phyloP scores from a whole-genome alignment of 1,140 invertebrate species.

The Luehdorfia chinensis region DNA sequence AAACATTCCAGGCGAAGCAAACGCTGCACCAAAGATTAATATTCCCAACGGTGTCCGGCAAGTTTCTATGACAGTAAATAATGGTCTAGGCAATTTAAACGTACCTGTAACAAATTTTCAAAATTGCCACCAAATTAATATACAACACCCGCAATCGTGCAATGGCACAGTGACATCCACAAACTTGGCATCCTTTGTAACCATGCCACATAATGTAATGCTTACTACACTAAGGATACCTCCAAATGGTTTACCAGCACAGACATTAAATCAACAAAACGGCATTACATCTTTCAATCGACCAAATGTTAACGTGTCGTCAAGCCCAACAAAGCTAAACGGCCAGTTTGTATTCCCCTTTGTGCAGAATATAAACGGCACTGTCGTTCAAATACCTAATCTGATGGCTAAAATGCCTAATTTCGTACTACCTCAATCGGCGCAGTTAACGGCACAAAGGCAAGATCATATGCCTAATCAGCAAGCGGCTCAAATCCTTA shows the following conservation, averaged over 20 bases:
- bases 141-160: slow-evolving; percentile 42
- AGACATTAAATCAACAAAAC: slow-evolving; percentile 53
- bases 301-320: slow-evolving; percentile 56
- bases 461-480: slow-evolving; percentile 66
- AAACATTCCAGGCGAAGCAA: slow-evolving; percentile 42
- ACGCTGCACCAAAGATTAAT: slow-evolving; percentile 53
- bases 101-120: slow-evolving; percentile 60
- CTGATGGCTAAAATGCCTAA: slow-evolving; percentile 72
- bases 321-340: slow-evolving; percentile 70
- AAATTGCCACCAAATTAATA: slow-evolving; percentile 64
- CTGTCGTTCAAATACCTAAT: slow-evolving; percentile 73
- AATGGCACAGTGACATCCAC: slow-evolving; percentile 56
- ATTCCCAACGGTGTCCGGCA: slow-evolving; percentile 62
- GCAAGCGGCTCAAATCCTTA: slow-evolving; percentile 64
- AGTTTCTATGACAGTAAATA: slow-evolving; percentile 62
- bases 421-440: slow-evolving; percentile 63
- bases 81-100: slow-evolving; percentile 53
- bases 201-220: slow-evolving; percentile 73
- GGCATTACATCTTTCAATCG: slow-evolving; percentile 59
- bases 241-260: slow-evolving; percentile 59
- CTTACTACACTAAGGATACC: slow-evolving; percentile 75
- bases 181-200: slow-evolving; percentile 61
- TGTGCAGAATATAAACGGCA: slow-evolving; percentile 72
- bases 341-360: slow-evolving; percentile 72
- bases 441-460: slow-evolving; percentile 50